Base-by-base conservation (phyloP, 2,797 vertebrate species). In the Sebastes dallii region DNA sequence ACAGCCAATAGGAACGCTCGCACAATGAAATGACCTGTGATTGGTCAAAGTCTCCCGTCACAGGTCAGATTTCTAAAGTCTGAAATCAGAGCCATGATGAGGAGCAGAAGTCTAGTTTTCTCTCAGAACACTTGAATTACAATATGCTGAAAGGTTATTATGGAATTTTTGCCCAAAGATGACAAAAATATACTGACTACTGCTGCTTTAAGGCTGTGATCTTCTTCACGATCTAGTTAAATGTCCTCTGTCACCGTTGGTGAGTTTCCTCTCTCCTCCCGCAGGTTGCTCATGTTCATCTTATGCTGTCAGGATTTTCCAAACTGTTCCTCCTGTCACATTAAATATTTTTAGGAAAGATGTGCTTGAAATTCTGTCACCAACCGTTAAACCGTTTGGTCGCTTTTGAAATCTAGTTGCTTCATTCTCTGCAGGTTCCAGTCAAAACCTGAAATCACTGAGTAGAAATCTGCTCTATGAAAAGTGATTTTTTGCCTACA, bases 401-500 rank as follows among this genome's bases (percentile, higher is more conserved):
- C 82, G 80, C 75, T 78, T 73, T 62, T 46, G 11, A 67, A 50
- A 61, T 65, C 25, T 16, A 24, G 67, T 36, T 80, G 84, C 66
- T 75, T 86, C 69, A 24, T 80, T 89, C 80, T 89, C 88, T 75
- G 77, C 86, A 88, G 88, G 85, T 88, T 89, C 83, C 66, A 80
- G 88, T 89, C 84, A 89, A 84, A 91, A 88, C 77, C 80, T 70
- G 84, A 68, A 93, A 83, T 81, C 76, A 67, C 77, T 61, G 50
- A 65, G 79, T 16, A 77, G 60, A 84, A 86, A 84, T 88, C 74
- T 81, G 84, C 32, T 81, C 62, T 65, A 81, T 80, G 89, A 89
- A 88, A 92, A 88, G 77, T 66, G 80, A 88, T 87, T 86, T 24
- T 24, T 88, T 90, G 84, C 83, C 85, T 86, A 87, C 55, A 30